phyloP scores from a whole-genome alignment of 2,113 vertebrate species.

The Stercorarius parasiticus region DNA sequence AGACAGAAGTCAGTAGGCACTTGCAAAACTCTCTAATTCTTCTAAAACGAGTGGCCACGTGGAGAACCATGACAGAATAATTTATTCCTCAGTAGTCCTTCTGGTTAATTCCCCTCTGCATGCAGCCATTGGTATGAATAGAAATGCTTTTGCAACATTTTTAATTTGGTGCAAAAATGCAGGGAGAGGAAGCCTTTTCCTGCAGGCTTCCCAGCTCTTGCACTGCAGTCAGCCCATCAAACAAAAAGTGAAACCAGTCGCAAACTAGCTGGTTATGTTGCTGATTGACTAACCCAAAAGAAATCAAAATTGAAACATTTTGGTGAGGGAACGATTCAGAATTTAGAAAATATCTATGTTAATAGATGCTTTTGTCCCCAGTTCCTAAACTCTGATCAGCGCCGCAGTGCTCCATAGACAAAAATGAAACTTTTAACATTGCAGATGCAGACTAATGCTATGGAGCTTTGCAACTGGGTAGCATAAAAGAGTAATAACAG shows the following conservation, averaged over 20 bases:
- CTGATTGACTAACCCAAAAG: neutral
- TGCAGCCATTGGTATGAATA: neutral
- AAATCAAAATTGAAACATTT: neutral
- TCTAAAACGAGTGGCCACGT: neutral
- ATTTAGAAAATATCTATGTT: neutral
- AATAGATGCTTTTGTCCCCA: neutral
- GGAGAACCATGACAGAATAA: neutral
- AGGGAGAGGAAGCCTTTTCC: neutral
- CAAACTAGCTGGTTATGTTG: neutral
- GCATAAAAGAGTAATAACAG: neutral
- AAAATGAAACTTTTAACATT: accelerated
- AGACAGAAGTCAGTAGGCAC: neutral
- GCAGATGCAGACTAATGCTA: neutral
- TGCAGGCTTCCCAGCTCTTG: neutral
- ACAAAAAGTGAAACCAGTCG: slow-evolving; percentile 30
- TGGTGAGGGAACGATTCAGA: neutral
- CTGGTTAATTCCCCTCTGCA: neutral
- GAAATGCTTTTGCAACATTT: neutral
- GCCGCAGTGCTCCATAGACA: accelerated
- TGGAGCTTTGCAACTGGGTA: neutral
- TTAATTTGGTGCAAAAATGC: neutral
- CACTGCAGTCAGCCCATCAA: neutral
- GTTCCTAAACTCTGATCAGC: neutral
- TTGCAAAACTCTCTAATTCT: neutral
- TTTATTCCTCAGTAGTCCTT: neutral